Percentiles rank a stretch among this genome's conserved stretches.
phyloP scores from a whole-genome alignment of 2,888 invertebrate species.

The Eubasilissa splendida region DNA sequence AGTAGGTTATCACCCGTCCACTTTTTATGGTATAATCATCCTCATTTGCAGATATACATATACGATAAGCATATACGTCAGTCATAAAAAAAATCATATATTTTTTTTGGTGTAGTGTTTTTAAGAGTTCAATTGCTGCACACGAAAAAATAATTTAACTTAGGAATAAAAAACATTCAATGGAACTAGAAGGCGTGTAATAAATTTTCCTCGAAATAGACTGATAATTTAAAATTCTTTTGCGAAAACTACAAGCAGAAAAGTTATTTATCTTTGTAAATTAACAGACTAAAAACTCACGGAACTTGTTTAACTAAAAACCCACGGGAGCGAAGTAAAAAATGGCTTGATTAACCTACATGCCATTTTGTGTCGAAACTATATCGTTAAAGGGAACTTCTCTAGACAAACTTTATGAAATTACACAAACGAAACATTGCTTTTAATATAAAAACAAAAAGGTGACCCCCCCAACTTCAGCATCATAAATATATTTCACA shows the following conservation, averaged over 20 bases:
- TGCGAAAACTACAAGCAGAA: background rate
- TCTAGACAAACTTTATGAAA: background rate
- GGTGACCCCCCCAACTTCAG: constrained; percentile 11
- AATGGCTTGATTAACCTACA: background rate
- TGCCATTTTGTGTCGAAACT: constrained; percentile 18
- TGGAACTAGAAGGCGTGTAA: no score
- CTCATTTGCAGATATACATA: no score
- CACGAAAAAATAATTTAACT: no score
- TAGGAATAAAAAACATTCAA: no score
- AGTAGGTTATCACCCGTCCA: no score
- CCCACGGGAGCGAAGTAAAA: background rate
- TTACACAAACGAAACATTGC: constrained; percentile 30
- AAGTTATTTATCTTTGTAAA: constrained; percentile 12
- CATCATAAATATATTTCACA: constrained; percentile 23
- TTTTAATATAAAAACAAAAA: constrained; percentile 25
- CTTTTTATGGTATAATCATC: no score
- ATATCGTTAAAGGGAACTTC: constrained; percentile 15
- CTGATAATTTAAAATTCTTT: no score
- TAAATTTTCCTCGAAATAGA: no score
- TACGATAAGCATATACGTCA: no score
- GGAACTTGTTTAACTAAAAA: constrained; percentile 18
- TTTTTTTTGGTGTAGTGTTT: no score
- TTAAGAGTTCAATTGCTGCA: no score
- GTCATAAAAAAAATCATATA: no score
- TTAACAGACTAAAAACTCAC: constrained; percentile 12